phyloP scores from a whole-genome alignment of 2,888 invertebrate genomes.

The Nineta flava region DNA sequence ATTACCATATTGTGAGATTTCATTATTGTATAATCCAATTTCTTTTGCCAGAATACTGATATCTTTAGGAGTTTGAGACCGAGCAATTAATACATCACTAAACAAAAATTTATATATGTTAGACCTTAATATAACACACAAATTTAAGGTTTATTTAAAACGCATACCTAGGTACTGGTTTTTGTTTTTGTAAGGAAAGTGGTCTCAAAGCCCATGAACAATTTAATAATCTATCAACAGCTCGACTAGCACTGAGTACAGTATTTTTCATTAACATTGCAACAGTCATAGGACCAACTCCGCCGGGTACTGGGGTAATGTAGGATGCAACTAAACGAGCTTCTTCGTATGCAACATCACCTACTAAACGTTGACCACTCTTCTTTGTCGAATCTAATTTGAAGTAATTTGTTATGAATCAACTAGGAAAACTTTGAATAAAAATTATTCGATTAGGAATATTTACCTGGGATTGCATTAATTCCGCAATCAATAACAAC shows the following conservation, averaged over 20 bases:
- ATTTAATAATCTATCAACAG: constrained; percentile 37
- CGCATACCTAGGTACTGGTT: constrained; percentile 70
- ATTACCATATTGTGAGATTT: constrained; percentile 80
- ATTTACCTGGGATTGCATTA: constrained; percentile 68
- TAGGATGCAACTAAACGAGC: constrained; percentile 65
- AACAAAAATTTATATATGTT: constrained; percentile 10
- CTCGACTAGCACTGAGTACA: constrained; percentile 60
- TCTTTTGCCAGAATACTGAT: constrained; percentile 62
- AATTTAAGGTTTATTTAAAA: too few species aligned
- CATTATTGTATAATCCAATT: constrained; percentile 64
- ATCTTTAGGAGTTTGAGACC: constrained; percentile 75
- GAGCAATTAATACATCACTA: constrained; percentile 82
- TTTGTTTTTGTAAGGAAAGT: constrained; percentile 43
- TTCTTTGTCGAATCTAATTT: constrained; percentile 55
- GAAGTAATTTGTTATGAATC: neutral
- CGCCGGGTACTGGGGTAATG: constrained; percentile 91
- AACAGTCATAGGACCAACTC: constrained; percentile 99
- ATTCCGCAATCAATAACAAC: constrained; percentile 99
- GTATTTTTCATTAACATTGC: constrained; percentile 96
- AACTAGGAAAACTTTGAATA: too few species aligned
- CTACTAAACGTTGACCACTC: constrained; percentile 73
- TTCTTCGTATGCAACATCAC: constrained; percentile 82
- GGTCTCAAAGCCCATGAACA: constrained; percentile 54
- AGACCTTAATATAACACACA: neutral
- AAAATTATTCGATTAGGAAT: neutral